Percentiles rank a stretch among this genome's conserved stretches.
These are phyloP conservation scores for Drosophila repletoides DNA, from an alignment of 1,140 invertebrate species.

Conservation along the genomic window DNA sequence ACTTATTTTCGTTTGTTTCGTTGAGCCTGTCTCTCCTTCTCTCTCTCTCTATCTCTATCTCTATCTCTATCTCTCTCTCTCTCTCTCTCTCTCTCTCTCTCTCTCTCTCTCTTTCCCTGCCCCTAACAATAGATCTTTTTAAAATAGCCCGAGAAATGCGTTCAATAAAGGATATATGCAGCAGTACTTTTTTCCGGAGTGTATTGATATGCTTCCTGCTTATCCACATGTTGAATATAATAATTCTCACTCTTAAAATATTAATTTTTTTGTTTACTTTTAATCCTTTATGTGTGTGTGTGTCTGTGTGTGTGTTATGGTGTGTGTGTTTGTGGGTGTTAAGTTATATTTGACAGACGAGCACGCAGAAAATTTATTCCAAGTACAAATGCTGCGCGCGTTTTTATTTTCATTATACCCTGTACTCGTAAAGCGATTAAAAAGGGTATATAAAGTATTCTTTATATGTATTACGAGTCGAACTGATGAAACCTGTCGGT, in stretches of 20 bases:
- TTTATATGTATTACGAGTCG: no score
- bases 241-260: conserved; percentile 39
- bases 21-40: no score
- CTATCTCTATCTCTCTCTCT: no score
- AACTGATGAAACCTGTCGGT: no score
- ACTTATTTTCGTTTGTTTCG: no score
- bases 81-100: no score
- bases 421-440: not conserved
- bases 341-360: conserved; percentile 37
- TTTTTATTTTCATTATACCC: conserved; percentile 22
- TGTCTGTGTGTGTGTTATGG: conserved; percentile 4
- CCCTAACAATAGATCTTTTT: no score
- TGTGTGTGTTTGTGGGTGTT: conserved; percentile 10
- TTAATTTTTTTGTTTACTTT: conserved; percentile 38
- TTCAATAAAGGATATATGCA: no score
- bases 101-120: no score
- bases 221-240: conserved; percentile 4
- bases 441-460: conserved; percentile 8
- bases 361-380: conserved; percentile 32
- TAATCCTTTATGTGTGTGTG: conserved; percentile 24
- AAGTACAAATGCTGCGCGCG: conserved; percentile 13
- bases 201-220: not conserved
- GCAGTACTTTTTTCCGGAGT: no score
- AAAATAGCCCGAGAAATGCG: no score
- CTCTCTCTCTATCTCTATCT: no score